Conservation (phyloP, 2,113 vertebrate genomes). For the Chamaea fasciata region DNA sequence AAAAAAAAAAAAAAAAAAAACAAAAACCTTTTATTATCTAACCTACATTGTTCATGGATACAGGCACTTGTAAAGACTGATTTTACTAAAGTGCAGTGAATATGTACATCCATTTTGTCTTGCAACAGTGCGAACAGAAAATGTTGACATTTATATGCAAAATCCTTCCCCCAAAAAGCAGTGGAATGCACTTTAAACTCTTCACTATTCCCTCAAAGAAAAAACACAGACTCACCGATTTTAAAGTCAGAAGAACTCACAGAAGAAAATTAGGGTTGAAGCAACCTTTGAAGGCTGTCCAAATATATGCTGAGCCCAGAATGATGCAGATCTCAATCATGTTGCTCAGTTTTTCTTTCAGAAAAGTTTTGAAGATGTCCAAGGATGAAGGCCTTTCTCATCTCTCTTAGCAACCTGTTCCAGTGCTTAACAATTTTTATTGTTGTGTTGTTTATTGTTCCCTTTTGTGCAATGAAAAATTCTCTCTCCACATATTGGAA, state of each 20-base stretch:
- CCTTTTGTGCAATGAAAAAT: not conserved
- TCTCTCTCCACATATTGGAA: not conserved
- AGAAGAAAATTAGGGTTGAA: not conserved
- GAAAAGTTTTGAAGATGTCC: not conserved
- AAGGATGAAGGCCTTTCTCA: not conserved
- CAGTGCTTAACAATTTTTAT: not conserved
- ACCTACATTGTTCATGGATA: not conserved
- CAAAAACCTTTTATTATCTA: not conserved
- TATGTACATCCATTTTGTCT: not conserved
- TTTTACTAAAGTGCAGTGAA: not conserved
- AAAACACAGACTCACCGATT: not conserved
- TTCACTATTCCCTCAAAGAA: not conserved
- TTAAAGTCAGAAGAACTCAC: not conserved
- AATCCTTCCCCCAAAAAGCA: not conserved
- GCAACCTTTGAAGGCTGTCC: not conserved
- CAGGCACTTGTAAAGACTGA: not conserved
- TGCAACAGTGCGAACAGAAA: not conserved
- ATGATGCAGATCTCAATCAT: not conserved
- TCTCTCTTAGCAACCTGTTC: not conserved
- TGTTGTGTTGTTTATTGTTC: fast-evolving
- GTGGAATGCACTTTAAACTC: not conserved
- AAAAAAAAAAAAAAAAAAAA: no score
- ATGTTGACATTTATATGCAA: not conserved
- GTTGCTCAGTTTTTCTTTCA: not conserved
- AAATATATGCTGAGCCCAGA: not conserved